These are phyloP conservation scores for Drosophila phalerata DNA, from an alignment of 2,888 invertebrate genomes.

Conservation along the genomic window DNA sequence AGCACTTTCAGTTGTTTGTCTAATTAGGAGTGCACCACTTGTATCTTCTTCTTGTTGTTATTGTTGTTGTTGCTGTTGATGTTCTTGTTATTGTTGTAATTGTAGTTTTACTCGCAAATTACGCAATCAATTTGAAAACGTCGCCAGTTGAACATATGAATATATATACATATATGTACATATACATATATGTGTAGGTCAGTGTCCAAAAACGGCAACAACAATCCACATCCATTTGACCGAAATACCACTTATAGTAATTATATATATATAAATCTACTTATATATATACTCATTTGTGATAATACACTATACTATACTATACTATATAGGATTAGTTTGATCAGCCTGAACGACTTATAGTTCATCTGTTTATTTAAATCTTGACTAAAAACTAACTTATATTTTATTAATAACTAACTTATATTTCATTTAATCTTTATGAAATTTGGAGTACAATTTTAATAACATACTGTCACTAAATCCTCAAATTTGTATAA, in stretches of 20 bases:
- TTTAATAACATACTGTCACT: not conserved
- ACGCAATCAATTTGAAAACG: constrained; percentile 28
- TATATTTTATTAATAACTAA: too few species aligned
- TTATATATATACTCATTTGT: not conserved
- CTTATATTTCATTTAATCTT: too few species aligned
- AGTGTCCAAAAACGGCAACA: constrained; percentile 41
- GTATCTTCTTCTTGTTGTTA: not conserved
- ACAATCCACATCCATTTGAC: constrained; percentile 12
- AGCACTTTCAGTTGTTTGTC: constrained; percentile 29
- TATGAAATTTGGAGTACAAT: too few species aligned
- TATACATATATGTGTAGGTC: constrained; percentile 44
- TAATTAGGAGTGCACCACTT: constrained; percentile 31
- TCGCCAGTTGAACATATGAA: constrained; percentile 4
- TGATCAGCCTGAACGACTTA: not conserved
- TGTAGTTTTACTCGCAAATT: constrained; percentile 26
- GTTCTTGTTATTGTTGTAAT: not conserved
- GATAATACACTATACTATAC: not conserved
- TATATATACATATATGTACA: not conserved
- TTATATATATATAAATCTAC: not conserved
- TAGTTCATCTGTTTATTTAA: not conserved
- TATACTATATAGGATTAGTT: not conserved
- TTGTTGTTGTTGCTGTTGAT: too few species aligned
- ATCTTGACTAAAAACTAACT: too few species aligned
- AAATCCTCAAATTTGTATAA: not conserved
- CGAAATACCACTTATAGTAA: constrained; percentile 1